A percentile compares a stretch with the other conserved stretches of the same genome.
These are phyloP conservation scores for Amblyopsis rosae DNA, from an alignment of 2,113 vertebrate genomes.

Conservation along the genomic window DNA sequence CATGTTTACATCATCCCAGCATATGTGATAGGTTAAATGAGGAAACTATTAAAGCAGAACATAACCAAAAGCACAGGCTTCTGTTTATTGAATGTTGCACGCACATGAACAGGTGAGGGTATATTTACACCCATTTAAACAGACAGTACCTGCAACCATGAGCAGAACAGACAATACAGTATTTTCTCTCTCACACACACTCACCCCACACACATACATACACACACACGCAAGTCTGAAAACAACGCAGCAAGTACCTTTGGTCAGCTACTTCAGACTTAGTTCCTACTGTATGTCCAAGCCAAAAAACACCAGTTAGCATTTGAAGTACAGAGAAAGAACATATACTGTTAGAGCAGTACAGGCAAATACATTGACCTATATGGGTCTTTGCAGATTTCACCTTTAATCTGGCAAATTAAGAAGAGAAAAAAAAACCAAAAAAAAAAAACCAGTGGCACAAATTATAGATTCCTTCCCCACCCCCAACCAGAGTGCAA, in stretches of 20 bases:
- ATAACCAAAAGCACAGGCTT: constrained; percentile 75
- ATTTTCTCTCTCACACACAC: background rate
- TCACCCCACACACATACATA: constrained; percentile 2
- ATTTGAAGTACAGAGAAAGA: constrained; percentile 48
- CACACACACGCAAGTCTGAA: constrained; percentile 56
- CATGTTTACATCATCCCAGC: background rate
- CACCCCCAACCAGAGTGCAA: constrained; percentile 12
- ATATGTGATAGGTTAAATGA: constrained; percentile 13
- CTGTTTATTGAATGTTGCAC: constrained; percentile 75
- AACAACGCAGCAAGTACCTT: constrained; percentile 65
- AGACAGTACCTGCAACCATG: constrained; percentile 72
- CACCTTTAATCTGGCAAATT: constrained; percentile 39
- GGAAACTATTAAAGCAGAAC: constrained; percentile 19
- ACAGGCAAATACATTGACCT: constrained; percentile 43
- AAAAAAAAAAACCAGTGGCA: constrained; percentile 27
- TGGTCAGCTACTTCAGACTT: constrained; percentile 65
- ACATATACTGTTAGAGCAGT: constrained; percentile 41
- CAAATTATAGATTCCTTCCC: constrained; percentile 11
- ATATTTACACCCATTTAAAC: constrained; percentile 77
- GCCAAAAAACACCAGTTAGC: constrained; percentile 34
- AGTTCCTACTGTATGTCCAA: constrained; percentile 39
- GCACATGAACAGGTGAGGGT: constrained; percentile 68
- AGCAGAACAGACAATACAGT: constrained; percentile 38
- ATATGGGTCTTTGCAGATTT: constrained; percentile 37
- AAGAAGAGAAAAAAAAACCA: constrained; percentile 7